These are phyloP conservation scores for Turritopsis dohrnii DNA, from an alignment of 30 jellyfish, hydroid and myxozoan species.

Conservation along the genomic window DNA sequence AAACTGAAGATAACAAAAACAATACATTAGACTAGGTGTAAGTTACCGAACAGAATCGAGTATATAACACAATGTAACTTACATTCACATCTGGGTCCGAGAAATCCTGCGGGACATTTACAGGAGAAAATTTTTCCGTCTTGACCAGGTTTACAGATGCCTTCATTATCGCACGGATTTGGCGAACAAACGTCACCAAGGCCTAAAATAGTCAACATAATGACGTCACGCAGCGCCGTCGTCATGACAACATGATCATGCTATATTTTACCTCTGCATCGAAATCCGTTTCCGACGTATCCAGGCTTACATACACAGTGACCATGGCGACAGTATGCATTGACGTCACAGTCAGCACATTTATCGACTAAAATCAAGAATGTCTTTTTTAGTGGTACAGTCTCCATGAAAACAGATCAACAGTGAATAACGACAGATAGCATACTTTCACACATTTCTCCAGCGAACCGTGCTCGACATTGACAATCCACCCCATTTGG, in stretches of 20 bases:
- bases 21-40: neutral
- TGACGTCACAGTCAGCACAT: constrained; percentile 64
- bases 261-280: constrained; percentile 50
- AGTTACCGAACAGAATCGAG: neutral
- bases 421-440: neutral
- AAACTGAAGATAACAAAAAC: constrained; percentile 25
- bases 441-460: constrained; percentile 60
- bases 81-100: constrained; percentile 85
- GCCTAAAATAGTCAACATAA: constrained; percentile 21
- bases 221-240: neutral
- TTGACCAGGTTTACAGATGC: constrained; percentile 67
- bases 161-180: constrained; percentile 80
- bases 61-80: constrained; percentile 13
- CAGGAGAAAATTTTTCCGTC: constrained; percentile 81
- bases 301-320: constrained; percentile 82
- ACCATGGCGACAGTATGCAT: constrained; percentile 71
- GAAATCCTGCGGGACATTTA: constrained; percentile 66
- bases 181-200: constrained; percentile 85
- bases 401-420: neutral
- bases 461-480: constrained; percentile 65
- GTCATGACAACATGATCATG: neutral
- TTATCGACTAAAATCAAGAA: constrained; percentile 41
- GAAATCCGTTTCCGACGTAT: constrained; percentile 62
- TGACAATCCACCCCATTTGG: constrained; percentile 51
- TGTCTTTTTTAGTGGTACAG: neutral